phyloP scores from a whole-genome alignment of 2,888 invertebrate species.

The Coremacera marginata region DNA sequence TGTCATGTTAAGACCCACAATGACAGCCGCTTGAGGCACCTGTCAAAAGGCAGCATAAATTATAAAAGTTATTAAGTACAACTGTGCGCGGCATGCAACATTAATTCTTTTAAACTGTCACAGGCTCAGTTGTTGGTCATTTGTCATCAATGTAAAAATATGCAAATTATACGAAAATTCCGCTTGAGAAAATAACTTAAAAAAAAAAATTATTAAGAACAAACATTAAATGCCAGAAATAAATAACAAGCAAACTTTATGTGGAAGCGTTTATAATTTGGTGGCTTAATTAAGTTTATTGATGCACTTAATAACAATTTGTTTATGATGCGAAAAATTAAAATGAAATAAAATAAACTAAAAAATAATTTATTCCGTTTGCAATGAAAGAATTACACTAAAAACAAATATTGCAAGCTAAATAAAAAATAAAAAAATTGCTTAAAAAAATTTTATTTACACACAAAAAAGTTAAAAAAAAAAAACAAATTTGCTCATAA shows the following conservation, averaged over 20 bases:
- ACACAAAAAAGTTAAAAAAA: too few species aligned
- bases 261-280: neutral
- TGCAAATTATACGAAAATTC: slow-evolving; percentile 24
- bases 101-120: slow-evolving; percentile 29
- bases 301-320: slow-evolving; percentile 32
- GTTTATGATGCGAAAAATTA: slow-evolving; percentile 48
- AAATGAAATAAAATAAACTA: slow-evolving; percentile 25
- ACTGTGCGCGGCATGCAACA: slow-evolving; percentile 25
- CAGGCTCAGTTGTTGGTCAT: slow-evolving; percentile 29
- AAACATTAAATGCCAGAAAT: neutral
- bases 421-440: too few species aligned
- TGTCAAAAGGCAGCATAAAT: slow-evolving; percentile 26
- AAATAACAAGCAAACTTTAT: neutral
- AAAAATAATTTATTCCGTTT: neutral
- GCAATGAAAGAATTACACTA: neutral
- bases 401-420: neutral
- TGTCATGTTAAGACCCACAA: neutral
- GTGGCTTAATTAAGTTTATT: slow-evolving; percentile 34
- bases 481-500: too few species aligned
- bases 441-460: too few species aligned
- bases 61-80: slow-evolving; percentile 27
- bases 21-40: slow-evolving; percentile 29
- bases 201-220: neutral
- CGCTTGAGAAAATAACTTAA: too few species aligned
- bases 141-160: slow-evolving; percentile 31